Evolutionary conservation across 2,888 invertebrate species (phyloP), one percentile per base, ranked within the genome.

Genomic region (Sepiola atlantica): DNA sequence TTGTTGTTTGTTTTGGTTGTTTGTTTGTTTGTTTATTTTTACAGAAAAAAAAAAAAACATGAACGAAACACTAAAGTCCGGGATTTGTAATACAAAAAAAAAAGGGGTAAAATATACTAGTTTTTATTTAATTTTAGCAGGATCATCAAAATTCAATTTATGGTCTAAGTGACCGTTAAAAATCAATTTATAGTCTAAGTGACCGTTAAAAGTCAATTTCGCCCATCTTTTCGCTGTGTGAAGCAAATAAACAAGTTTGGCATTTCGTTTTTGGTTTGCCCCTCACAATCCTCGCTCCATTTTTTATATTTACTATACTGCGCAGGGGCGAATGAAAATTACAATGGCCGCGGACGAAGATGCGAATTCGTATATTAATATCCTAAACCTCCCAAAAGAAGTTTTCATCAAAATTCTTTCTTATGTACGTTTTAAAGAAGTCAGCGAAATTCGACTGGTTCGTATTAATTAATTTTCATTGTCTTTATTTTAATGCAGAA

Each of bases 311-410:
- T 21, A 12, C 45, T 54, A 28, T 10, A n/a, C 54, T 55, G 92
- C 32, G 45, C n/a, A 35, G 45, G 54, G 18, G 45, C 55, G 18
- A 55, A n/a, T 24, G 28, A 92, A 54, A 92, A 28, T 45, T 92
- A 92, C 92, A 93, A 93, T 93, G 93, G 93, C 93, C 35, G 93
- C 61, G 35, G 93, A 91, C 92, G 92, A 90, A 14, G 92, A 92
- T 24, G 45, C 45, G 32, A 61, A 94, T 45, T 91, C 94, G 57
- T 77, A 77, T 54, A 32, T 93, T 10, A 94, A 95, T 90, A 93
- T 96, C 45, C 94, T 96, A 21, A 94, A 96, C 32, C 94, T 96
- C 21, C 96, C 96, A 91, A 96, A 96, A 94, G 96, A 96, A 95
- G 95, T 96, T 28, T 93, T 96, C 28, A 95, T 95, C 94, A 95